phyloP scores from a whole-genome alignment of 2,888 invertebrate species.

The Epistrophe grossulariae region DNA sequence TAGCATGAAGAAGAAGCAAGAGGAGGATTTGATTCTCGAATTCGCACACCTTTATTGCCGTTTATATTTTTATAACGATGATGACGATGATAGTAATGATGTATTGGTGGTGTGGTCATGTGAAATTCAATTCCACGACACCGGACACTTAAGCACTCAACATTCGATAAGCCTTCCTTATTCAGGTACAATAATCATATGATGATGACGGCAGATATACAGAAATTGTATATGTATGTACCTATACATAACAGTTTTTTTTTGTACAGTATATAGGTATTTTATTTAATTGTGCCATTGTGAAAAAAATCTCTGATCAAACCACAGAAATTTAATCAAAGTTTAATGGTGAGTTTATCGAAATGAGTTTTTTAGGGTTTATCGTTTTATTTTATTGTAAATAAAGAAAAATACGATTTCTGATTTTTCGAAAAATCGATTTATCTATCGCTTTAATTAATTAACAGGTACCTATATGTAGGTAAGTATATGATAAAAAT shows the following conservation, averaged over 20 bases:
- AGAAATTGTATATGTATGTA: not conserved
- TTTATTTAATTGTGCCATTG: not conserved
- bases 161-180: not conserved
- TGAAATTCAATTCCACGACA: conserved; percentile 66
- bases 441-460: too few species aligned
- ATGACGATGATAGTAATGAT: conserved; percentile 35
- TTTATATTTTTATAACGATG: conserved; percentile 15
- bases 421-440: too few species aligned
- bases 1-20: not conserved
- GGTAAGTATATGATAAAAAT: too few species aligned
- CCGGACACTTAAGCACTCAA: conserved; percentile 35
- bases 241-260: not conserved
- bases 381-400: not conserved
- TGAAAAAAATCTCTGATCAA: conserved; percentile 3
- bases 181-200: not conserved
- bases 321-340: conserved; percentile 63
- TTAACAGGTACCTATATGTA: too few species aligned
- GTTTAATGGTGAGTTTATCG: conserved; percentile 58
- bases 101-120: conserved; percentile 51
- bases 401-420: not conserved
- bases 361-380: not conserved
- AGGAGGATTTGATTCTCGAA: conserved; percentile 2
- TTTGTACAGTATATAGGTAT: not conserved
- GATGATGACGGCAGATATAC: not conserved
- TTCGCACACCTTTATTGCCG: conserved; percentile 24